Evolutionary conservation across 2,888 invertebrate genomes (phyloP).

Genomic region (Selenia dentaria): DNA sequence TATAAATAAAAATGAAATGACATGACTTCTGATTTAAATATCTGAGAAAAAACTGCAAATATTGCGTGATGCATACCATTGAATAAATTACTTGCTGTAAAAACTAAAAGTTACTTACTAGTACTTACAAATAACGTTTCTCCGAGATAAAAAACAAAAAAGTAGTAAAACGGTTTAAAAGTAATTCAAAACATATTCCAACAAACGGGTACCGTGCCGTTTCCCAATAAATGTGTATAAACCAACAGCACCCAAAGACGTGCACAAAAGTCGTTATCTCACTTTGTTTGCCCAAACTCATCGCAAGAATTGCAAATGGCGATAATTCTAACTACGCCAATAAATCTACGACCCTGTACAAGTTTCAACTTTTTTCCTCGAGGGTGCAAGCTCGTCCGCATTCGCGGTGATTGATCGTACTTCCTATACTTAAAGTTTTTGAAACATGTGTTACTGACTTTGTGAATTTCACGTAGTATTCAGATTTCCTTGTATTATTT

Average conservation of each 20-base stretch:
- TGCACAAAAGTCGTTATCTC: constrained; percentile 66
- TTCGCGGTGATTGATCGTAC: constrained; percentile 78
- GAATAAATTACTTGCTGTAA: too few species aligned
- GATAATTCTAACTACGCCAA: constrained; percentile 82
- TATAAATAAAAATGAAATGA: too few species aligned
- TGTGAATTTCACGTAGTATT: constrained; percentile 40
- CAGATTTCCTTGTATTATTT: constrained; percentile 42
- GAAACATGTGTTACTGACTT: constrained; percentile 64
- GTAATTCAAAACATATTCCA: too few species aligned
- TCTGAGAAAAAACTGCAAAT: too few species aligned
- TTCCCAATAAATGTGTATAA: constrained; percentile 29
- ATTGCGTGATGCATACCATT: too few species aligned
- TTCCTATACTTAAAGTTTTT: constrained; percentile 64
- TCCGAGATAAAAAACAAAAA: too few species aligned
- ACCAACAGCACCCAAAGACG: background rate
- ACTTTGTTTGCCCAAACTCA: constrained; percentile 67
- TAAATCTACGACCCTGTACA: constrained; percentile 77
- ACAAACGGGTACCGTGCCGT: too few species aligned
- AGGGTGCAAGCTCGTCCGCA: constrained; percentile 61
- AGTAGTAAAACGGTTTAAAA: too few species aligned
- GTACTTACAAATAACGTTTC: too few species aligned
- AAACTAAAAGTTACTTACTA: too few species aligned
- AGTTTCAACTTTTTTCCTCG: constrained; percentile 67
- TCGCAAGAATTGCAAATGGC: constrained; percentile 82
- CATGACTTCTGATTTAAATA: too few species aligned